phyloP scores from a whole-genome alignment of 2,113 vertebrate genomes.

The Megalops atlanticus region DNA sequence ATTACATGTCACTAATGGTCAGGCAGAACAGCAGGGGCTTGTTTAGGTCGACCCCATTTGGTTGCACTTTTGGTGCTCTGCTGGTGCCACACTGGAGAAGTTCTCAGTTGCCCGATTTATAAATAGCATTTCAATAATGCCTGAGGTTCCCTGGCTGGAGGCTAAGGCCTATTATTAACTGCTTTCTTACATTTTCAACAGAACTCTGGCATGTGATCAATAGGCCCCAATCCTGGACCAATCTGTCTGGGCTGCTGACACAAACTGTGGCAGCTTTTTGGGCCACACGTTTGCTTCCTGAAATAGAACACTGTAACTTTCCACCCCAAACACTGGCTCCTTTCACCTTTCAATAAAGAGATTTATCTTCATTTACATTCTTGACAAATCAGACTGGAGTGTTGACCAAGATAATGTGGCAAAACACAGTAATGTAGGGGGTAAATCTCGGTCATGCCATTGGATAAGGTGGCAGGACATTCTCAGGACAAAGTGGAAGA shows the following conservation, averaged over 20 bases:
- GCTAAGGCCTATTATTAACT: slow-evolving; percentile 54
- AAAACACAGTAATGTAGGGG: too few species aligned
- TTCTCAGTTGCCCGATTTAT: slow-evolving; percentile 30
- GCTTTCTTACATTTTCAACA: slow-evolving; percentile 36
- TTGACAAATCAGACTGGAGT: too few species aligned
- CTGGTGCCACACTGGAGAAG: not conserved
- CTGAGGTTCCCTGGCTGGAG: slow-evolving; percentile 21
- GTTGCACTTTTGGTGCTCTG: not conserved
- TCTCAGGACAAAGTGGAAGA: too few species aligned
- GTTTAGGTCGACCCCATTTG: not conserved
- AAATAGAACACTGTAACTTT: not conserved
- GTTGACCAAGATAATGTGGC: too few species aligned
- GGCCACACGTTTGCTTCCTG: not conserved
- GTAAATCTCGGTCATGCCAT: too few species aligned
- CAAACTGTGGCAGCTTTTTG: slow-evolving; percentile 2
- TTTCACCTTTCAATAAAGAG: too few species aligned
- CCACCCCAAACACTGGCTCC: too few species aligned
- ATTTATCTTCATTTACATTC: too few species aligned
- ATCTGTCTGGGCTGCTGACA: not conserved
- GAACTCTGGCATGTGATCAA: slow-evolving; percentile 26
- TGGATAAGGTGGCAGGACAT: too few species aligned
- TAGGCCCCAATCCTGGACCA: slow-evolving; percentile 8
- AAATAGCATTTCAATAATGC: slow-evolving; percentile 53
- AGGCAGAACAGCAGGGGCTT: not conserved
- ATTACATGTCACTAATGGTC: not conserved